Evolutionary conservation across 2,888 invertebrate species (phyloP), one percentile per base, ranked within the genome.

Genomic region (Patella caerulea): DNA sequence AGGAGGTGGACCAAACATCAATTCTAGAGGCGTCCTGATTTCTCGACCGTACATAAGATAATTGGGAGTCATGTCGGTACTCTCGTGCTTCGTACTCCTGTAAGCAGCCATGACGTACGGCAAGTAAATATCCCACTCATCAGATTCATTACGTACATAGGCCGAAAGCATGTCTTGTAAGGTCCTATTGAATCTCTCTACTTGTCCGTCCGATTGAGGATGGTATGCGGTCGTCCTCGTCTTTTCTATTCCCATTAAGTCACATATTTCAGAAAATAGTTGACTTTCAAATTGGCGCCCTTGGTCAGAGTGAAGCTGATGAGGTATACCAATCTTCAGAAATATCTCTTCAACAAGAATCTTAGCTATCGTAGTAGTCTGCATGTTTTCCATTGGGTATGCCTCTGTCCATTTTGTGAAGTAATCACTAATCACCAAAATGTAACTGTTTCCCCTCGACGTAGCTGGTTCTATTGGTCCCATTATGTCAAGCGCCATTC

Each of bases 21-120:
- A 65, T 74, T 79, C 79, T 3, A 82, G 15, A 3, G 82, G 82
- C n/a, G 56, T 56, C 17, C n/a, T 56, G n/a, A 56, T 3, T n/a
- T 56, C 56, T 17, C 56, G 56, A 14, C 56, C 74, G 53, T 79
- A 77, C 76, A 80, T 76, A 17, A 82, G n/a, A 12, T 70, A 24
- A 69, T 78, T 77, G 3, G 82, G 80, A 56, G 72, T 76, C 55
- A 15, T 74, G 34, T 71, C 69, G 19, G 80, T 82, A 59, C 74
- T 76, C 15, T 80, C 74, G 24, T 82, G 82, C 4, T 56, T 65
- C 19, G 82, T 72, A 7, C 77, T 71, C 17, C 79, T 54, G 55
- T 80, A 82, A 45, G 82, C 79, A 72, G 78, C 71, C 80, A 82
- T 78, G 14, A 80, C 54, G 70, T 76, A 76, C 14, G 75, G 78